Evolutionary conservation across 2,797 vertebrate species (phyloP).

Genomic region (Pterois miles): DNA sequence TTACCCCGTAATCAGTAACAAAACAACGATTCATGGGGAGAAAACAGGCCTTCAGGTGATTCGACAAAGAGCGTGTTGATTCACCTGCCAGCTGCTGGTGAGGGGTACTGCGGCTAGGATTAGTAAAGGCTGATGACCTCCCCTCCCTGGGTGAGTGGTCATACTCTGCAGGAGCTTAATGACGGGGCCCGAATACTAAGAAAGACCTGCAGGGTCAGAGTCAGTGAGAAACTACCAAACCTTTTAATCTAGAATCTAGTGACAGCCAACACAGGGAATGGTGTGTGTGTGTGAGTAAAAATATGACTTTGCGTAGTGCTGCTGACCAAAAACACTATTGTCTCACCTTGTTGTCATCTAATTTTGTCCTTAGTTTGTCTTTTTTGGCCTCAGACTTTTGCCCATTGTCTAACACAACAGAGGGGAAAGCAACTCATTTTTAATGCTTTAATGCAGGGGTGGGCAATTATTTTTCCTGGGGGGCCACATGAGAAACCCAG

Average conservation of each 20-base stretch:
- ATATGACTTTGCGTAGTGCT: no score
- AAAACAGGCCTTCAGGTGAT: slow-evolving; percentile 61
- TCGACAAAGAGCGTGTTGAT: slow-evolving; percentile 74
- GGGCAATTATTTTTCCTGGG: no score
- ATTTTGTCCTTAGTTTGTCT: no score
- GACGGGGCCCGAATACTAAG: slow-evolving; percentile 49
- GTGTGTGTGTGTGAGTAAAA: slow-evolving; percentile 18
- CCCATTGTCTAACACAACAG: no score
- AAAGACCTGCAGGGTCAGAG: slow-evolving; percentile 54
- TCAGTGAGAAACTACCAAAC: slow-evolving; percentile 56
- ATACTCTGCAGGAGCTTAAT: slow-evolving; percentile 75
- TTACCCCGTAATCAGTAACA: slow-evolving; percentile 55
- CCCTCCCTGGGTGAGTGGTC: slow-evolving; percentile 71
- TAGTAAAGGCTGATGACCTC: slow-evolving; percentile 68
- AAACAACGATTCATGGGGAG: background rate
- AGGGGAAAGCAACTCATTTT: no score
- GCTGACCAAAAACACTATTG: no score
- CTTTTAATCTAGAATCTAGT: slow-evolving; percentile 73
- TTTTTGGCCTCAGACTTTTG: no score
- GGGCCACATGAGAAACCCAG: no score
- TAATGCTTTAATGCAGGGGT: no score
- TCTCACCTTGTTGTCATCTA: no score
- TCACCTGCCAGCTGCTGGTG: slow-evolving; percentile 72
- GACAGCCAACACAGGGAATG: slow-evolving; percentile 40
- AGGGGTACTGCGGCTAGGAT: slow-evolving; percentile 57